Conservation (phyloP, 2,888 invertebrate species). For the Elmis aenea region DNA sequence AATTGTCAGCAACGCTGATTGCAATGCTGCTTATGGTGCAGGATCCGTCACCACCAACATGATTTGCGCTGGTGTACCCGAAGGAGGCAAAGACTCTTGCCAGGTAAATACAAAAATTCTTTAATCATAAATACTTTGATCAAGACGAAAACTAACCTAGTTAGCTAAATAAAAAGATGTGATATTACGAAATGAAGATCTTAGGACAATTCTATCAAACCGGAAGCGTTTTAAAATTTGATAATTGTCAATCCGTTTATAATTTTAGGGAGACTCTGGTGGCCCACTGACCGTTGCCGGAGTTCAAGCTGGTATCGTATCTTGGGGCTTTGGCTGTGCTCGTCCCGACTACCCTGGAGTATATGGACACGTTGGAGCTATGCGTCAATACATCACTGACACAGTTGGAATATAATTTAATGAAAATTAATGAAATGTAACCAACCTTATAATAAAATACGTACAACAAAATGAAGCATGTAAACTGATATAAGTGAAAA, state of each 20-base stretch:
- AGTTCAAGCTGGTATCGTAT: neutral
- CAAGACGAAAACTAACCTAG: too few species aligned
- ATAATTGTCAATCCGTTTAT: too few species aligned
- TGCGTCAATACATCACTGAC: too few species aligned
- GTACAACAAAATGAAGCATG: too few species aligned
- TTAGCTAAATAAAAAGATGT: too few species aligned
- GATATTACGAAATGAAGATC: too few species aligned
- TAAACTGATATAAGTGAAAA: too few species aligned
- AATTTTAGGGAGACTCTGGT: neutral
- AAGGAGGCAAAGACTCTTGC: slow-evolving; percentile 8
- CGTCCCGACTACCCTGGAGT: neutral
- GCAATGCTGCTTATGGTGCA: slow-evolving; percentile 4
- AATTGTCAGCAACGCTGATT: neutral
- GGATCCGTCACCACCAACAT: slow-evolving; percentile 8
- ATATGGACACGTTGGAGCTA: neutral
- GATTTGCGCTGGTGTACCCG: slow-evolving; percentile 8
- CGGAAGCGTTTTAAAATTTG: neutral
- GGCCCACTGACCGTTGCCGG: neutral
- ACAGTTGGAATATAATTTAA: too few species aligned
- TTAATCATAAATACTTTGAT: too few species aligned
- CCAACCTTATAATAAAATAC: too few species aligned
- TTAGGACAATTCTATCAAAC: too few species aligned
- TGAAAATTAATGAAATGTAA: too few species aligned
- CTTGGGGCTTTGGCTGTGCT: neutral
- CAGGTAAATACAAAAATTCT: slow-evolving; percentile 2